Conservation (phyloP, 2,797 vertebrate species). For the Percopsis omiscomaycus region DNA sequence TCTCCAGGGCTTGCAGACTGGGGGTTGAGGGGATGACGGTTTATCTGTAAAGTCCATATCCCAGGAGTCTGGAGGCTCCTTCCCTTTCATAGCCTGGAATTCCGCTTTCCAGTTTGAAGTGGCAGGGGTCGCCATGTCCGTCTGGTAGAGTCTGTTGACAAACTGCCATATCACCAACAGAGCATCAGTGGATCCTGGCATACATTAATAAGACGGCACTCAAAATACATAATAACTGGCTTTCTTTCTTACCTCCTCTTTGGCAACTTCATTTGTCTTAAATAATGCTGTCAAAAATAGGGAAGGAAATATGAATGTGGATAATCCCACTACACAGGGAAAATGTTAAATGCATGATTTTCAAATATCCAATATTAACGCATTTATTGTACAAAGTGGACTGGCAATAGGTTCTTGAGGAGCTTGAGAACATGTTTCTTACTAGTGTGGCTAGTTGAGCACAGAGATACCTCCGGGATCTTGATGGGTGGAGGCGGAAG, state of each 20-base stretch:
- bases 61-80: slow-evolving; percentile 86
- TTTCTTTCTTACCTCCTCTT: slow-evolving; percentile 81
- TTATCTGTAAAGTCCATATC: slow-evolving; percentile 71
- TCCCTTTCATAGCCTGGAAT: slow-evolving; percentile 70
- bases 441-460: slow-evolving; percentile 51
- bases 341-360: too few species aligned
- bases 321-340: background rate
- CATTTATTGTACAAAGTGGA: background rate
- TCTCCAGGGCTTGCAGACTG: slow-evolving; percentile 79
- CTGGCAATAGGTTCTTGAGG: background rate
- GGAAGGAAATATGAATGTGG: slow-evolving; percentile 6
- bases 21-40: slow-evolving; percentile 45
- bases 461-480: slow-evolving; percentile 52
- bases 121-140: slow-evolving; percentile 65
- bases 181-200: slow-evolving; percentile 33
- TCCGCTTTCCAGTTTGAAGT: slow-evolving; percentile 76
- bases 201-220: background rate
- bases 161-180: slow-evolving; percentile 73
- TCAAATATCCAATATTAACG: too few species aligned
- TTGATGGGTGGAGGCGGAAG: slow-evolving; percentile 76
- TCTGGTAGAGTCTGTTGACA: slow-evolving; percentile 84
- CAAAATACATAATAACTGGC: too few species aligned
- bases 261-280: slow-evolving; percentile 74
- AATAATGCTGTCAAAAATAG: slow-evolving; percentile 72
- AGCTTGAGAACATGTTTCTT: slow-evolving; percentile 26